These are phyloP conservation scores for Ictalurus punctatus DNA, from an alignment of 2,113 vertebrate genomes.

Conservation along the genomic window DNA sequence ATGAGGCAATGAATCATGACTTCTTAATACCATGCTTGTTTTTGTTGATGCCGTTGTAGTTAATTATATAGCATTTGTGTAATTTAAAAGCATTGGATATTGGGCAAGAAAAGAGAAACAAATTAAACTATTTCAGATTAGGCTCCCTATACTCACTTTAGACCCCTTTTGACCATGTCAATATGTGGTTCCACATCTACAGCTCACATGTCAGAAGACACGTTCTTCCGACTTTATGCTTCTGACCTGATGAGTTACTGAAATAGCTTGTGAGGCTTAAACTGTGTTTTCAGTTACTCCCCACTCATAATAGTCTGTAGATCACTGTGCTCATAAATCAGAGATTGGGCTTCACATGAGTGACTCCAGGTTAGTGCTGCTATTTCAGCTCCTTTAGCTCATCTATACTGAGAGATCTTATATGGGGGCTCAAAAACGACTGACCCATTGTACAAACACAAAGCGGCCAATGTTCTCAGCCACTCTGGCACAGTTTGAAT, in stretches of 20 bases:
- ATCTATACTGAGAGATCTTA: constrained; percentile 34
- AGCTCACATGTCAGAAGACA: not conserved
- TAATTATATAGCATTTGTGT: not conserved
- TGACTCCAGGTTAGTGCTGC: constrained; percentile 29
- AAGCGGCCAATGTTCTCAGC: constrained; percentile 74
- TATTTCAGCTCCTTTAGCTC: constrained; percentile 45
- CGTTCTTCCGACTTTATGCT: not conserved
- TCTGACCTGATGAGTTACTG: not conserved
- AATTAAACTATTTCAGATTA: not conserved
- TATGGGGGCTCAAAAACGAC: constrained; percentile 29
- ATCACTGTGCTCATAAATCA: constrained; percentile 32
- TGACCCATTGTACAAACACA: constrained; percentile 81
- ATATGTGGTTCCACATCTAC: not conserved
- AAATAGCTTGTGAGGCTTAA: constrained; percentile 11
- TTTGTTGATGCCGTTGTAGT: not conserved
- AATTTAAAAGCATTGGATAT: not conserved
- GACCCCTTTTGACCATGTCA: not conserved
- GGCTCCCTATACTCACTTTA: not conserved
- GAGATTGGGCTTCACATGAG: constrained; percentile 4
- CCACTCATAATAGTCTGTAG: constrained; percentile 5
- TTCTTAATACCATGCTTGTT: not conserved
- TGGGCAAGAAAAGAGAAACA: not conserved
- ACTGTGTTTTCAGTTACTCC: constrained; percentile 14
- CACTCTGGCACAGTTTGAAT: constrained; percentile 62
- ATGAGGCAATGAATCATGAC: constrained; percentile 48